Base-by-base conservation (phyloP, 2,113 vertebrate genomes). In the Nettapus auritus region DNA sequence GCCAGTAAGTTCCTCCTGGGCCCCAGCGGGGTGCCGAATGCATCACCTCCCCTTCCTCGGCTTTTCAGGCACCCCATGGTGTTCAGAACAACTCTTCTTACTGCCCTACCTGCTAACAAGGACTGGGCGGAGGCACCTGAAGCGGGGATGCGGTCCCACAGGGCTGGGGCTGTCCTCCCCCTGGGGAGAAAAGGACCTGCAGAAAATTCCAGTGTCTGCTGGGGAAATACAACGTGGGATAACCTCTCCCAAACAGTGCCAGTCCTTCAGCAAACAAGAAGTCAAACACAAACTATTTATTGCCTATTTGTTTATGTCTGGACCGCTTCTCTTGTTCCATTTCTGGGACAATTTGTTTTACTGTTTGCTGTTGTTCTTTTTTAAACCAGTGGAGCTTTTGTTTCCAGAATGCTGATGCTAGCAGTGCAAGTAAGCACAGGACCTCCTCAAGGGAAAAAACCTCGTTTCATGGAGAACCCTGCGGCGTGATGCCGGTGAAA, bases 251-350 rank as follows among this genome's bases (percentile, higher is more conserved):
- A n/a, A 94, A 60, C 93, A 84, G 1, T 75, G 62, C 1, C 83
- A 69, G 34, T 42, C 66, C 77, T 89, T 60, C 60, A 81, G 80
- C 90, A 82, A 88, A 69, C 80, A 89, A 86, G 88, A 87, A 96
- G 96, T 90, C 94, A 95, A 96, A 95, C 0, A 38, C 83, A 93
- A 94, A 90, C 62, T 50, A 87, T 79, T 84, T 94, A 76, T 89
- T 97, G 92, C 82, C 50, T 46, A 46, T 46, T 46, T 46, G 19
- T 46, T 46, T 20, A 66, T 4, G 36, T 80, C 66, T 8, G 29
- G 33, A 31, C 38, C n/a, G 29, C 55, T 86, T 22, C 67, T 62
- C 55, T 48, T 77, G 62, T 34, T 44, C 53, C 7, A 5, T 26
- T 83, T 57, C 29, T 69, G 55, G 25, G 0, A 2, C 31, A 21